A percentile compares a stretch with the other conserved stretches of the same genome.
phyloP scores from a whole-genome alignment of 2,797 vertebrate genomes.

The Cirrhinus mrigala region DNA sequence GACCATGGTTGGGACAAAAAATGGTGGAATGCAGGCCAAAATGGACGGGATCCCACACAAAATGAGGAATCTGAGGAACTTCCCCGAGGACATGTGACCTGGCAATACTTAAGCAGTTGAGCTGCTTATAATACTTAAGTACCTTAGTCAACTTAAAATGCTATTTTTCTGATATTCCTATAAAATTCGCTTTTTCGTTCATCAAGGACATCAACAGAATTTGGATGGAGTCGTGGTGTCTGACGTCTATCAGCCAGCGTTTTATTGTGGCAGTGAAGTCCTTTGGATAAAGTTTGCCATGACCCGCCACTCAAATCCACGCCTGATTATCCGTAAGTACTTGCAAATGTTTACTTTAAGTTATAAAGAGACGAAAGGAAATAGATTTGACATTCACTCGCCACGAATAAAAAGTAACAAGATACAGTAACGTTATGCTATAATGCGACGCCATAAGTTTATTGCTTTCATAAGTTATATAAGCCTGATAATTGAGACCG shows the following conservation, averaged over 20 bases:
- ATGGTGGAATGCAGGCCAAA: neutral
- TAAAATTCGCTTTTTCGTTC: neutral
- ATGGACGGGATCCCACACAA: no score
- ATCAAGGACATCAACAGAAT: neutral
- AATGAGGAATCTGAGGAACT: neutral
- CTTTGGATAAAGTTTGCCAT: conserved; percentile 15
- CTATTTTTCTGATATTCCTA: no score
- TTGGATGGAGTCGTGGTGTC: neutral
- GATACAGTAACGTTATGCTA: no score
- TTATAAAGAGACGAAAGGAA: neutral
- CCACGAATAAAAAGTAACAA: no score
- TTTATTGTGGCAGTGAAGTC: neutral
- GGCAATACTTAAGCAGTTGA: neutral
- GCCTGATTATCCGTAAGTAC: conserved; percentile 7
- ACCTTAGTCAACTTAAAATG: neutral
- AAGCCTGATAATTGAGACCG: no score
- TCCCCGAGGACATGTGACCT: neutral
- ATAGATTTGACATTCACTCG: neutral
- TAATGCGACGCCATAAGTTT: no score
- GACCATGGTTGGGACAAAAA: neutral
- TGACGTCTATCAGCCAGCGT: neutral
- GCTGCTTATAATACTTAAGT: neutral
- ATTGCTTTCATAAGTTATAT: no score
- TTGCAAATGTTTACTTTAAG: neutral
- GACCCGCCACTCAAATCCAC: conserved; percentile 6